Percentiles rank a stretch among this genome's conserved stretches.
Evolutionary conservation across 92 coral and sea anemone genomes (phyloP).

Genomic region (Epizoanthus stellaris): DNA sequence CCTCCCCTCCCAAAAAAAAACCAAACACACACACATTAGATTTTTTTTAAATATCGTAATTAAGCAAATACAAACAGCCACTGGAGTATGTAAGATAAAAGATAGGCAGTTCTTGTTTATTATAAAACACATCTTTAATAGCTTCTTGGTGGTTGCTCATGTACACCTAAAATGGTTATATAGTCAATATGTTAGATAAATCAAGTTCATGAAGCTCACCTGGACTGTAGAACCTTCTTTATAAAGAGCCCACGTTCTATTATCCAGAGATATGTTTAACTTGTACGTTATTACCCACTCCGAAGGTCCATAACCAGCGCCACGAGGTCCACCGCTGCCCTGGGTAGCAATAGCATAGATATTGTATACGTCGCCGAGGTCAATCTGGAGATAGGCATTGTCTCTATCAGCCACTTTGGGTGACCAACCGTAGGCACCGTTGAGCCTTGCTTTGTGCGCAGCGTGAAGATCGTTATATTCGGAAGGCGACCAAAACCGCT

Average conservation of each 20-base stretch:
- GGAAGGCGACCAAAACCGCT: background rate
- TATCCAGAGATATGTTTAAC: background rate
- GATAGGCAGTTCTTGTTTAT: too few species aligned
- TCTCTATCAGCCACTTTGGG: background rate
- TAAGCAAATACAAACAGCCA: too few species aligned
- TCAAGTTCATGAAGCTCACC: background rate
- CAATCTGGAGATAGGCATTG: background rate
- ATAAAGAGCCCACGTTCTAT: background rate
- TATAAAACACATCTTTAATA: too few species aligned
- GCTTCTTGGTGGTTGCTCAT: too few species aligned
- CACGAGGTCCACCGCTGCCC: background rate
- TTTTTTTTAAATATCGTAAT: too few species aligned
- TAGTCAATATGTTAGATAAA: too few species aligned
- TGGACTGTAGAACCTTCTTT: background rate
- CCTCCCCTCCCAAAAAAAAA: too few species aligned
- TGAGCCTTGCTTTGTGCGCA: slow-evolving; percentile 12
- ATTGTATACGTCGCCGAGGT: background rate
- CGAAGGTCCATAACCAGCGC: background rate
- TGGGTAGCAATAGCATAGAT: slow-evolving; percentile 38
- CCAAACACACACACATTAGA: too few species aligned
- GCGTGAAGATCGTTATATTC: too few species aligned
- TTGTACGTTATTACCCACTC: slow-evolving; percentile 17
- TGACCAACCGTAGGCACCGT: slow-evolving; percentile 13
- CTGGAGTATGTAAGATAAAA: too few species aligned
- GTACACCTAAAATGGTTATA: too few species aligned